Conservation (phyloP, 2,888 invertebrate species). For the Heliconius erato region DNA sequence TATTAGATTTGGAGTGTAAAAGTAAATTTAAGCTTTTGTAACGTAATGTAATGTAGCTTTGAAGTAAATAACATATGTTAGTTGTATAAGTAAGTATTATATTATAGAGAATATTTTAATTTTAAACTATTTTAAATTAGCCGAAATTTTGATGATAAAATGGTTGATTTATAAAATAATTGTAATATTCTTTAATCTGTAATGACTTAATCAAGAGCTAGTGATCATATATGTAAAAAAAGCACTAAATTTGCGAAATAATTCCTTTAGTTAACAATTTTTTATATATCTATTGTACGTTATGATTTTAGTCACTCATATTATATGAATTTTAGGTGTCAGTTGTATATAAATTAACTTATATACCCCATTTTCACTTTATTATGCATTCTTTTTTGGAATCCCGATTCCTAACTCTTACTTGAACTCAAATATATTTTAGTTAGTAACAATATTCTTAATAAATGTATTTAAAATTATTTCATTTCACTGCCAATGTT, state of each 20-base stretch:
- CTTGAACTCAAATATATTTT: background rate
- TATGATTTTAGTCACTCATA: no score
- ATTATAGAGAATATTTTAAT: background rate
- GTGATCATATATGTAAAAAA: no score
- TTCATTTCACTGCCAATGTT: conserved; percentile 8
- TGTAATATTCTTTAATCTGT: background rate
- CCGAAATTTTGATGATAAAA: background rate
- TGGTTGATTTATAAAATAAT: background rate
- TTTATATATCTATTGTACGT: no score
- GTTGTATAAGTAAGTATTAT: background rate
- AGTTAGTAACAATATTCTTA: background rate
- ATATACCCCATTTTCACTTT: no score
- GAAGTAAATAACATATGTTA: background rate
- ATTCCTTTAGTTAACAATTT: no score
- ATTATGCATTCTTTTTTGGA: no score
- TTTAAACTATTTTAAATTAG: background rate
- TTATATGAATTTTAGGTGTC: no score
- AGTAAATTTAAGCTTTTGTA: background rate
- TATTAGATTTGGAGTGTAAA: background rate
- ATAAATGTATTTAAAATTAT: background rate
- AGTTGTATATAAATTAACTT: no score
- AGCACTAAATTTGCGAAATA: no score
- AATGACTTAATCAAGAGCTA: background rate
- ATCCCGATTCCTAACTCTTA: no score
- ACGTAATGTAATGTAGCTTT: background rate